Evolutionary conservation across 2,113 vertebrate genomes (phyloP).

Genomic region (Carassius carassius): DNA sequence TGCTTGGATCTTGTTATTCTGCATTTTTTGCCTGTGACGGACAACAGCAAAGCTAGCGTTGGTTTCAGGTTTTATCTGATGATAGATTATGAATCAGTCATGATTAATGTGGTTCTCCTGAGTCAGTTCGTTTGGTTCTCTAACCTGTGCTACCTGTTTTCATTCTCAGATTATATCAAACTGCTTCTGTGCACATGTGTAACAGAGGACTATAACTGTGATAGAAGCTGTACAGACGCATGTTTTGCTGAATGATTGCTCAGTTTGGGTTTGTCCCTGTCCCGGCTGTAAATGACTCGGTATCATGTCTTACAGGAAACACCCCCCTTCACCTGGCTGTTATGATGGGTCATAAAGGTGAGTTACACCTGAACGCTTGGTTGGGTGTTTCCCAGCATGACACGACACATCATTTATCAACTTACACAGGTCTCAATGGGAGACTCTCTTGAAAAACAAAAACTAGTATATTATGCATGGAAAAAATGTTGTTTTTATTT

Average conservation of each 20-base stretch:
- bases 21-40: background rate
- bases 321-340: slow-evolving; percentile 97
- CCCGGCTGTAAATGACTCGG: background rate
- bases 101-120: background rate
- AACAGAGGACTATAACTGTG: background rate
- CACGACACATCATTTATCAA: too few species aligned
- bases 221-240: too few species aligned
- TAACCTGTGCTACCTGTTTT: background rate
- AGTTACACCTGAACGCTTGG: slow-evolving; percentile 57
- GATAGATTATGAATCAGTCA: background rate
- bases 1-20: background rate
- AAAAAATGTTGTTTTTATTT: too few species aligned
- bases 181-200: background rate
- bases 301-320: slow-evolving; percentile 80
- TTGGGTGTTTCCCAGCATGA: background rate
- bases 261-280: background rate
- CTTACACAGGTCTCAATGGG: too few species aligned
- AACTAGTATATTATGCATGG: too few species aligned
- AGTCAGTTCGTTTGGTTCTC: background rate
- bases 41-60: background rate
- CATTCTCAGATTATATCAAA: too few species aligned
- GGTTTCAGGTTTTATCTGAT: background rate
- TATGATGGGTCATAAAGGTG: slow-evolving; percentile 99
- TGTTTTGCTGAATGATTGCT: too few species aligned
- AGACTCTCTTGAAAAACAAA: too few species aligned